phyloP scores from a whole-genome alignment of 2,113 vertebrate genomes.

The Zosterops pallidus region DNA sequence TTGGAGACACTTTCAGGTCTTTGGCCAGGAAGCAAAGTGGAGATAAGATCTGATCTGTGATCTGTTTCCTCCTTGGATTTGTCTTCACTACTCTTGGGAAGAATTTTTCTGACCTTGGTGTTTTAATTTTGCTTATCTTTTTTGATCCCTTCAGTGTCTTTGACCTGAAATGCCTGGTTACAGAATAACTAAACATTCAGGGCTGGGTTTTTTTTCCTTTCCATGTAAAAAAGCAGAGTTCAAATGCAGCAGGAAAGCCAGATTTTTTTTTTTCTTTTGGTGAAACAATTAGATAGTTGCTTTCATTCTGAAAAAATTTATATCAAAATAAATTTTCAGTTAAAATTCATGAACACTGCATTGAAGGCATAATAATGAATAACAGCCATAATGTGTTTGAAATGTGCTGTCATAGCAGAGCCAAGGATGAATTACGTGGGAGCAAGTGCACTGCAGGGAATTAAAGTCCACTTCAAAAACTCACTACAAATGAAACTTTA shows the following conservation, averaged over 20 bases:
- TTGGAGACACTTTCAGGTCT: constrained; percentile 1
- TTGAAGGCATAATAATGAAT: not conserved
- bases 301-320: not conserved
- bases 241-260: constrained; percentile 22
- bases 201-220: not conserved
- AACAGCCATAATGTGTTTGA: not conserved
- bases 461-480: not conserved
- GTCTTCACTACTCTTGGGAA: constrained; percentile 14
- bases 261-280: not conserved
- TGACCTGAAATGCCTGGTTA: constrained; percentile 75
- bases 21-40: not conserved
- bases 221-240: constrained; percentile 52
- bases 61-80: not conserved
- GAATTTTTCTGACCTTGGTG: constrained; percentile 9
- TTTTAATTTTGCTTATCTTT: constrained; percentile 56
- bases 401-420: not conserved
- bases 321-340: not conserved
- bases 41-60: constrained; percentile 9
- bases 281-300: not conserved
- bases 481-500: not conserved
- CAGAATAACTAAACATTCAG: constrained; percentile 69
- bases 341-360: not conserved
- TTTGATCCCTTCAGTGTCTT: constrained; percentile 67
- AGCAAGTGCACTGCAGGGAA: not conserved
- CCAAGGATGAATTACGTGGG: not conserved